Evolutionary conservation across 2,797 vertebrate species (phyloP), one percentile per base, ranked within the genome.

Genomic region (Sebastes variabilis): DNA sequence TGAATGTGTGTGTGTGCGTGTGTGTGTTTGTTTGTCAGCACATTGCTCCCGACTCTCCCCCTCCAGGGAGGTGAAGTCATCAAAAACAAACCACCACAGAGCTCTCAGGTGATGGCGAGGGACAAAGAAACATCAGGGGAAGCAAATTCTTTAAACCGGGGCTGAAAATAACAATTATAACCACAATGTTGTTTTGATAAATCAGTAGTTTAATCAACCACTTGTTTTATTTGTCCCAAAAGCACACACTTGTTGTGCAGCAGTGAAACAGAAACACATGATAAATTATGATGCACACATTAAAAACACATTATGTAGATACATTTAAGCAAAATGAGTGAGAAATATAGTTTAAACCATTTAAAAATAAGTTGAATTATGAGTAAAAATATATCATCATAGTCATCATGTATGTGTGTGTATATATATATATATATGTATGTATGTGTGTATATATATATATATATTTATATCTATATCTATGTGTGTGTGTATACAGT

Each of bases 11-110:
- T 71, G 59, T 67, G 59, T 83, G 65, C 82, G 66, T 67, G 59
- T 72, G 62, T 54, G 8, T 68, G 9, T 70, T 73, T 86, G 84
- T 86, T 84, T 89, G 89, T 91, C 91, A 92, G 88, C 88, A 90
- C 90, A 88, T 92, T 84, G 70, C 76, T 83, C 65, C 52, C 30
- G n/a, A 49, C 69, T 58, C 76, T 27, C 81, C 61, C 75, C 79
- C 78, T n/a, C 70, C 75, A 74, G 75, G 83, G 75, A 85, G 71
- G 52, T 86, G 73, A 88, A 82, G 77, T 85, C 86, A 89, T 89
- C 62, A 85, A 84, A 84, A 91, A 85, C 74, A 91, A 86, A 73
- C 74, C 68, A 55, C 66, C 79, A 72, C 56, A 4, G n/a, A 68
- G 78, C 82, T 85, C 83, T 86, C 82, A 88, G 88, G 89, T 90